Percentiles rank a stretch among this genome's conserved stretches.
These are phyloP conservation scores for Druon quercuslanigerum DNA, from an alignment of 1,140 invertebrate genomes.

Conservation along the genomic window DNA sequence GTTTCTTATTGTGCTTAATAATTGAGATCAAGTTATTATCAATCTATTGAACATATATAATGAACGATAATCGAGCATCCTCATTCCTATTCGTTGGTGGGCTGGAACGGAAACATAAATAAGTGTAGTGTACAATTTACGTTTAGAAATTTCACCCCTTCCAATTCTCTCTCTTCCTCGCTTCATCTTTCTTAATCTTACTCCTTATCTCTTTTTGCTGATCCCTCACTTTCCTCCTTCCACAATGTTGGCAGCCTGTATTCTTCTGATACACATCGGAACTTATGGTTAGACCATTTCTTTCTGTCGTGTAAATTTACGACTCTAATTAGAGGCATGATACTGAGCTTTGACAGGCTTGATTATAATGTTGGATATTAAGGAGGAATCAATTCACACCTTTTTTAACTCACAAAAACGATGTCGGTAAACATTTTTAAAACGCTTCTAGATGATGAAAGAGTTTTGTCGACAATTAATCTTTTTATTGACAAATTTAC, in stretches of 20 bases:
- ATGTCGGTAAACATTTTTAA: too few species aligned
- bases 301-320: slow-evolving; percentile 18
- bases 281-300: slow-evolving; percentile 3
- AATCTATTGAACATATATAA: slow-evolving; percentile 27
- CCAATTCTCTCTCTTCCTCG: neutral
- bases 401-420: too few species aligned
- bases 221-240: slow-evolving; percentile 38
- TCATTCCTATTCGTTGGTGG: slow-evolving; percentile 28
- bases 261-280: slow-evolving; percentile 24
- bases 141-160: slow-evolving; percentile 20
- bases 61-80: slow-evolving; percentile 15
- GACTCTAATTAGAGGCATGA: slow-evolving; percentile 11
- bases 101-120: slow-evolving; percentile 27
- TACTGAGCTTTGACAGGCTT: neutral
- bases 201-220: neutral
- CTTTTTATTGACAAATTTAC: too few species aligned
- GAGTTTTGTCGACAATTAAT: too few species aligned
- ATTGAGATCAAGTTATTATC: slow-evolving; percentile 8
- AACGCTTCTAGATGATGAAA: too few species aligned
- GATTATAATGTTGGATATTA: neutral
- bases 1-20: neutral
- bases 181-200: slow-evolving; percentile 5
- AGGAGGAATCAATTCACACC: too few species aligned
- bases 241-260: slow-evolving; percentile 26
- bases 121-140: neutral